Percentiles rank a stretch among this genome's conserved stretches.
phyloP scores from a whole-genome alignment of 2,888 invertebrate genomes.

The Endomychus coccineus region DNA sequence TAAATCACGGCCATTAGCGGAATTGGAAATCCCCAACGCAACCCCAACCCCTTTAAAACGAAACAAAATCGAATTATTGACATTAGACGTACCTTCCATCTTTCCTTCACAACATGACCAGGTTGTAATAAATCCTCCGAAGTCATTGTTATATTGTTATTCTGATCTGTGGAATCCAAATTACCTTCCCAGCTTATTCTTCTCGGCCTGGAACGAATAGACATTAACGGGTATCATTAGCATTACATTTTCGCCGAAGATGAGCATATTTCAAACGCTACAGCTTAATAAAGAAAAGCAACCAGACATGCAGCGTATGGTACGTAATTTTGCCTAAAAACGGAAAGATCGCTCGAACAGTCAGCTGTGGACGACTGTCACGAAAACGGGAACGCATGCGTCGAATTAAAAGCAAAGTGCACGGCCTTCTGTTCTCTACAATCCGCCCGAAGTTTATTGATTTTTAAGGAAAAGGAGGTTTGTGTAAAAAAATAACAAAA shows the following conservation, averaged over 20 bases:
- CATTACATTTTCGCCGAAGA: slow-evolving; percentile 25
- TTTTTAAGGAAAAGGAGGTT: slow-evolving; percentile 32
- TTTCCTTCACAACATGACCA: slow-evolving; percentile 94
- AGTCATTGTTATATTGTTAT: slow-evolving; percentile 77
- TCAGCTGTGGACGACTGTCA: not conserved
- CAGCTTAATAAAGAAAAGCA: no score
- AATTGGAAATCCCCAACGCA: no score
- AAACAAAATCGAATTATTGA: no score
- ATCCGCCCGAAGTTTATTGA: slow-evolving; percentile 41
- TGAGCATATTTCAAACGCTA: no score
- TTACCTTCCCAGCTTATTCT: slow-evolving; percentile 42
- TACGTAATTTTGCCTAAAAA: not conserved
- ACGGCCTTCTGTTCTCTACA: slow-evolving; percentile 25
- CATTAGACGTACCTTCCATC: slow-evolving; percentile 99
- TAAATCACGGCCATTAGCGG: no score
- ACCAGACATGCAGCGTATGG: not conserved
- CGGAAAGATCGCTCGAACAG: not conserved
- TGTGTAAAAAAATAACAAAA: slow-evolving; percentile 19
- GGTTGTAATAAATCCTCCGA: slow-evolving; percentile 91
- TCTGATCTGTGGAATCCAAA: slow-evolving; percentile 50
- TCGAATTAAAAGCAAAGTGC: not conserved
- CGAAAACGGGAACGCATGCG: not conserved
- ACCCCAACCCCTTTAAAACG: no score
- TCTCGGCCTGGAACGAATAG: slow-evolving; percentile 36
- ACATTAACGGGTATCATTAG: no score